Conservation (phyloP, 2,113 vertebrate genomes). For the Columbina picui region DNA sequence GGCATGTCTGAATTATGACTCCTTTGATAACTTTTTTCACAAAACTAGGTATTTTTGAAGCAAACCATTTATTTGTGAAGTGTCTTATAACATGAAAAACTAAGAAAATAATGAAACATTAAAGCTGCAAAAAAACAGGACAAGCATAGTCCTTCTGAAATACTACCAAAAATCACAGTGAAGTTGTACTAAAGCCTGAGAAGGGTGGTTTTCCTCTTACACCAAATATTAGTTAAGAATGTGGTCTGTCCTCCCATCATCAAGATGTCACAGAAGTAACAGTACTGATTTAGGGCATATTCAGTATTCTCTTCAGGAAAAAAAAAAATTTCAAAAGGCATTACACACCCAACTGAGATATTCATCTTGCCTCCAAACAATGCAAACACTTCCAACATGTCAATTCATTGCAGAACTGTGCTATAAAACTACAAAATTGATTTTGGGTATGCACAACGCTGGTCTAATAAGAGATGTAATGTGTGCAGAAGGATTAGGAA, state of each 20-base stretch:
- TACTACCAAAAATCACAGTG: not conserved
- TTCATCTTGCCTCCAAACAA: not conserved
- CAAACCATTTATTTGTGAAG: not conserved
- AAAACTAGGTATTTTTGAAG: not conserved
- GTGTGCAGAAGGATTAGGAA: not conserved
- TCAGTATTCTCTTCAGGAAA: not conserved
- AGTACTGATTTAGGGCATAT: not conserved
- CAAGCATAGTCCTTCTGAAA: not conserved
- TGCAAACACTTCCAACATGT: not conserved
- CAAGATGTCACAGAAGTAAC: not conserved
- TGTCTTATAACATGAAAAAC: not conserved
- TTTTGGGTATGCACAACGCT: rapidly evolving
- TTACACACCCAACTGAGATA: not conserved
- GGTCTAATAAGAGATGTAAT: not conserved
- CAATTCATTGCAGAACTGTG: not conserved
- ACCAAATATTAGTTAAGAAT: not conserved
- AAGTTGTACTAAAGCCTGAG: not conserved
- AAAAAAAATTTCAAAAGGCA: not conserved
- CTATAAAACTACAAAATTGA: not conserved
- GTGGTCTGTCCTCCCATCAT: rapidly evolving
- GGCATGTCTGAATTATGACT: not conserved
- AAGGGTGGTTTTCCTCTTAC: not conserved
- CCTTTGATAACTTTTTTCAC: not conserved
- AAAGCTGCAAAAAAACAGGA: not conserved
- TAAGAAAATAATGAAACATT: not conserved